phyloP scores from a whole-genome alignment of 2,888 invertebrate species.

The Andrena minutula region DNA sequence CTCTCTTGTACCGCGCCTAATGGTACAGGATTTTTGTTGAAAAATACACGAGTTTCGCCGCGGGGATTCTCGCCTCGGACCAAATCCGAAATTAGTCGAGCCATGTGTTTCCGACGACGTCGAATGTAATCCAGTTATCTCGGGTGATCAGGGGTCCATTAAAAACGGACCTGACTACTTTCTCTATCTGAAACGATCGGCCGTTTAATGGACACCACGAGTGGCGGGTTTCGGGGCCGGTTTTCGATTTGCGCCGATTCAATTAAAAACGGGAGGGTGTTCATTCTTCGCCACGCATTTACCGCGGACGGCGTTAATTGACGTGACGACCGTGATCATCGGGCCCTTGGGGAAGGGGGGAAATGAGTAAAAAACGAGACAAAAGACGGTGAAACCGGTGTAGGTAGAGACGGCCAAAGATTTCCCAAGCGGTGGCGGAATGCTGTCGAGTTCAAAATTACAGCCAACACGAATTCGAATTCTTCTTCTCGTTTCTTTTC shows the following conservation, averaged over 20 bases:
- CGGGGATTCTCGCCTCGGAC: slow-evolving; percentile 24
- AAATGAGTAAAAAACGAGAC: slow-evolving; percentile 43
- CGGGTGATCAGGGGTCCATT: slow-evolving; percentile 71
- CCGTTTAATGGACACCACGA: slow-evolving; percentile 73
- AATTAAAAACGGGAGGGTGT: slow-evolving; percentile 71
- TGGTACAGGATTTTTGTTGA: slow-evolving; percentile 33
- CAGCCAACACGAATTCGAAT: slow-evolving; percentile 25
- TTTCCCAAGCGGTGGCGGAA: slow-evolving; percentile 48
- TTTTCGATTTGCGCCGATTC: slow-evolving; percentile 69
- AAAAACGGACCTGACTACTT: slow-evolving; percentile 69
- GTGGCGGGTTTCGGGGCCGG: slow-evolving; percentile 60
- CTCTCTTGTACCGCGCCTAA: slow-evolving; percentile 24
- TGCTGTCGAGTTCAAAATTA: slow-evolving; percentile 48
- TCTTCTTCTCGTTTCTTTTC: slow-evolving; percentile 9
- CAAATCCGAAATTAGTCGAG: slow-evolving; percentile 58
- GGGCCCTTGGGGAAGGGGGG: not conserved
- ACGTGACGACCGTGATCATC: slow-evolving; percentile 70
- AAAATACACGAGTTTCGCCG: slow-evolving; percentile 22
- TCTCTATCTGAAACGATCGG: slow-evolving; percentile 74
- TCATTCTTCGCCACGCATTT: slow-evolving; percentile 64
- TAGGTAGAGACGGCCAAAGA: slow-evolving; percentile 28
- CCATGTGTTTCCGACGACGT: slow-evolving; percentile 55
- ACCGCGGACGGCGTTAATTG: slow-evolving; percentile 69
- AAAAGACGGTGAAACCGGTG: slow-evolving; percentile 40
- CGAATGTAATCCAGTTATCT: slow-evolving; percentile 72